Evolutionary conservation across 1,140 invertebrate species (phyloP).

Genomic region (Drosophila mojavensis): DNA sequence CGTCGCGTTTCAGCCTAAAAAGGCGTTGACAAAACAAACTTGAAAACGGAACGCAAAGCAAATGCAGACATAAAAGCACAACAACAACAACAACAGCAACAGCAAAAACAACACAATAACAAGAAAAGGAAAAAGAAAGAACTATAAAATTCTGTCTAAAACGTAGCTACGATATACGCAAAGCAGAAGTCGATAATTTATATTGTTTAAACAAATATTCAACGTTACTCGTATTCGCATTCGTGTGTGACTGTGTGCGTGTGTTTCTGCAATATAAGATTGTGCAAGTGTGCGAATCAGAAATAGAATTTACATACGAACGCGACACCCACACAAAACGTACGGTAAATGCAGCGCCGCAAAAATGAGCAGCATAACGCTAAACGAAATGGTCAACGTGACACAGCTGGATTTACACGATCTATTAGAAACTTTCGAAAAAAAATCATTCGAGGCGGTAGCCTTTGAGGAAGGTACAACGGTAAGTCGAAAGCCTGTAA

Average conservation of each 20-base stretch:
- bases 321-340: conserved; percentile 42
- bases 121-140: not conserved
- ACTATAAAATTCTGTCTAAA: conserved; percentile 6
- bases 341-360: conserved; percentile 80
- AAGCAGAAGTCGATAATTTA: conserved; percentile 21
- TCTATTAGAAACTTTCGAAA: conserved; percentile 82
- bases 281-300: conserved; percentile 34
- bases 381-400: conserved; percentile 73
- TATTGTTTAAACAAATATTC: conserved; percentile 44
- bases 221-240: conserved; percentile 33
- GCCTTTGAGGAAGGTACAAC: conserved; percentile 78
- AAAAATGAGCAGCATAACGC: conserved; percentile 72
- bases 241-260: conserved; percentile 4
- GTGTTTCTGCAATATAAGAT: conserved; percentile 28
- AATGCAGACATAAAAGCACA: conserved; percentile 35
- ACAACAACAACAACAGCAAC: conserved; percentile 34
- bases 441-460: conserved; percentile 78
- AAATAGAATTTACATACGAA: conserved; percentile 46
- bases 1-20: conserved; percentile 40
- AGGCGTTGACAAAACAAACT: conserved; percentile 64
- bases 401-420: conserved; percentile 81
- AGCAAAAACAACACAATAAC: conserved; percentile 4
- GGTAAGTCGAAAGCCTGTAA: conserved; percentile 65
- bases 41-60: conserved; percentile 56
- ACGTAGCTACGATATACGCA: conserved; percentile 24